Percentiles rank a stretch among this genome's conserved stretches.
Conservation (phyloP, 2,113 vertebrate species). For the Triplophysa siluroides region DNA sequence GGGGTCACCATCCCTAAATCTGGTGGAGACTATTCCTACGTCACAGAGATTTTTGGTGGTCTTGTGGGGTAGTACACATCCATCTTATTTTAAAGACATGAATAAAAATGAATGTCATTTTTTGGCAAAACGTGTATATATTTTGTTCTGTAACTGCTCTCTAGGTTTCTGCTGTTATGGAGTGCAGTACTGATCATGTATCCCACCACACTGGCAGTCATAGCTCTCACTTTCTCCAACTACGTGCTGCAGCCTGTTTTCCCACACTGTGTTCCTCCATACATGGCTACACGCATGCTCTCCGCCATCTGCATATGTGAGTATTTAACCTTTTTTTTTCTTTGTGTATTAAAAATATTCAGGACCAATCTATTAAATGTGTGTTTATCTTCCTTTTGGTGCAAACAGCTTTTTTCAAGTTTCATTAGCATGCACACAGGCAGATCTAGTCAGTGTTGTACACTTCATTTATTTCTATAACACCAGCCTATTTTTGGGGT, state of each 20-base stretch:
- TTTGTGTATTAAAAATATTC: neutral
- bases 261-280: slow-evolving; percentile 87
- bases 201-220: slow-evolving; percentile 93
- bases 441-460: too few relatives aligned
- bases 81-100: neutral
- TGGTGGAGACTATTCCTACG: slow-evolving; percentile 95
- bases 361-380: neutral
- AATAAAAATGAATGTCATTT: neutral
- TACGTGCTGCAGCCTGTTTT: slow-evolving; percentile 93
- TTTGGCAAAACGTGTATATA: neutral
- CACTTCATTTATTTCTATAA: too few relatives aligned
- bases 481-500: too few relatives aligned
- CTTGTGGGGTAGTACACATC: slow-evolving; percentile 85
- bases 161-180: slow-evolving; percentile 93
- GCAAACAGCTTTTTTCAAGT: too few relatives aligned
- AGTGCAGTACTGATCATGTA: slow-evolving; percentile 96
- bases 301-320: slow-evolving; percentile 91
- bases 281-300: slow-evolving; percentile 86
- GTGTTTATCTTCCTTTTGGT: too few relatives aligned
- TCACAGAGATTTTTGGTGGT: slow-evolving; percentile 95
- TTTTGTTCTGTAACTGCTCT: neutral
- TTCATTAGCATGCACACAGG: too few relatives aligned
- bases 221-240: slow-evolving; percentile 94
- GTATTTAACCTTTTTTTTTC: slow-evolving; percentile 55
- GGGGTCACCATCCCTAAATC: slow-evolving; percentile 97